These are phyloP conservation scores for Watsonalla cultraria DNA, from an alignment of 2,888 invertebrate genomes.

Conservation along the genomic window DNA sequence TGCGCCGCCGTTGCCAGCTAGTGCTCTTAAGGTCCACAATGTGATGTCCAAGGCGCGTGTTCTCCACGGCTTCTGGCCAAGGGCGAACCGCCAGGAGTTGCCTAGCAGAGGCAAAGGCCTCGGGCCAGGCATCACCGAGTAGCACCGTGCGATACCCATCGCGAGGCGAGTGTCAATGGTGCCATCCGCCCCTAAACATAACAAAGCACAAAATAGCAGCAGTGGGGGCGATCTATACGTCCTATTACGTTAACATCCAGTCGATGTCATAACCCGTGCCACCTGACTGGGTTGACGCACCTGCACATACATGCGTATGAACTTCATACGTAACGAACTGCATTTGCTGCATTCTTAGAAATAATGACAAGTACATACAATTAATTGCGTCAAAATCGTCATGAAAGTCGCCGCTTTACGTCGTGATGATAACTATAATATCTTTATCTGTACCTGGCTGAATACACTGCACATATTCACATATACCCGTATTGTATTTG, in stretches of 20 bases:
- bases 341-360: slow-evolving; percentile 6
- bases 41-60: slow-evolving; percentile 77
- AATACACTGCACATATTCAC: no score
- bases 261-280: slow-evolving; percentile 52
- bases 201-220: slow-evolving; percentile 17
- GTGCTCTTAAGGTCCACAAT: slow-evolving; percentile 67
- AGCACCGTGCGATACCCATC: slow-evolving; percentile 72
- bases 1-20: slow-evolving; percentile 73
- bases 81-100: slow-evolving; percentile 89
- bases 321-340: slow-evolving; percentile 20
- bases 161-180: slow-evolving; percentile 50
- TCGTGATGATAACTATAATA: no score
- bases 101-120: slow-evolving; percentile 85
- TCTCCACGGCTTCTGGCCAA: slow-evolving; percentile 64
- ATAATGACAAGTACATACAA: no score
- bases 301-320: slow-evolving; percentile 32
- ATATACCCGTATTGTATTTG: no score
- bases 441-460: no score
- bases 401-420: no score
- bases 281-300: slow-evolving; percentile 42
- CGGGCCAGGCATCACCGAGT: slow-evolving; percentile 86
- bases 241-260: slow-evolving; percentile 57
- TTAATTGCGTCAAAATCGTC: no score
- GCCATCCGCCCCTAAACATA: slow-evolving; percentile 48
- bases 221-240: slow-evolving; percentile 54